Evolutionary conservation across 2,888 invertebrate genomes (phyloP), one percentile per base, ranked within the genome.

Genomic region (Scaptomyza polygonia): DNA sequence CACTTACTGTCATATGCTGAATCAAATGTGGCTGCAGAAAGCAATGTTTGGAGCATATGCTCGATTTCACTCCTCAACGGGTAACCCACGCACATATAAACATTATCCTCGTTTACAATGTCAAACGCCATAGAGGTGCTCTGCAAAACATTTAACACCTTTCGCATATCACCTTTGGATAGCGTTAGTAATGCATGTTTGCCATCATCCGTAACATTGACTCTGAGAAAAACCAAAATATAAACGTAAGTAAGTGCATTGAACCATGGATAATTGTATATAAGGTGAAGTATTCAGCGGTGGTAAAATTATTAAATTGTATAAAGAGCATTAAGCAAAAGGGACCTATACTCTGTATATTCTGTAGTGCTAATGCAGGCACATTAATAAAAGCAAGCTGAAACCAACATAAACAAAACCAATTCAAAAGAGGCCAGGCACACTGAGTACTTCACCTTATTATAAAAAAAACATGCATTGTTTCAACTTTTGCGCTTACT

Each of bases 121-220:
- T 96, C 96, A 91, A 96, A 98, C 1, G 99, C 98, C 92, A 99
- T 95, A 92, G 97, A 96, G 11, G 98, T 97, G 92, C 98, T 98
- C 93, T 99, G 99, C 51, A 99, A 93, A 21, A 99, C 96, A 92
- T 99, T 99, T 21, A 99, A 92, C 0, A 99, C 98, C 91, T 97
- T 97, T 77, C 99, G 94, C 99, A 99, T 99, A 92, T 99, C 99
- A 11, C 99, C 99, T 63, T 96, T 96, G 0, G 98, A 96, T 1
- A 99, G 93, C 0, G 96, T 95, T 70, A 99, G 93, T 5, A 99
- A 91, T 0, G 99, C 98, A 77, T 96, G 94, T 89, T 96, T 95
- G 0, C 99, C 99, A 92, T 97, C 97, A 68, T 97, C 96, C 0
- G 96, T 95, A 27, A 97, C 95, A 67, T 94, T 94, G 7, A 98